Percentiles rank a stretch among this genome's conserved stretches.
phyloP scores from a whole-genome alignment of 2,797 vertebrate species.

The Arnoldichthys spilopterus region DNA sequence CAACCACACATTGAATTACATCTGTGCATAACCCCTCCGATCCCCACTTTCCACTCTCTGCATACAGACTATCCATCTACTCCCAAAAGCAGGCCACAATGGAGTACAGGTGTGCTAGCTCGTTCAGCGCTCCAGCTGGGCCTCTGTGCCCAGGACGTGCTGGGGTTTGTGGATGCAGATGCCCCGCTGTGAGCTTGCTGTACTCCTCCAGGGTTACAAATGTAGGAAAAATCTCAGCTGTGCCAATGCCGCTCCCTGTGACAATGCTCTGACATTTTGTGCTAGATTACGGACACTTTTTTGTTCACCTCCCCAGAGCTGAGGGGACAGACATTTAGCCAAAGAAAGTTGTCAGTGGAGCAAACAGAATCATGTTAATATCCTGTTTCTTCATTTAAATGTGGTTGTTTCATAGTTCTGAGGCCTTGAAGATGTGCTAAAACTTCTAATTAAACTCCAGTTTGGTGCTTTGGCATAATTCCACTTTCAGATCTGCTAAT shows the following conservation, averaged over 20 bases:
- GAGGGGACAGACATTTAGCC: constrained; percentile 6
- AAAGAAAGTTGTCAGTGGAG: not conserved
- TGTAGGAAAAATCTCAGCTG: constrained; percentile 25
- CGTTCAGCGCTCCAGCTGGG: not conserved
- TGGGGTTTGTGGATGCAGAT: not conserved
- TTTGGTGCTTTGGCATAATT: not conserved
- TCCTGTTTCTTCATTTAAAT: not conserved
- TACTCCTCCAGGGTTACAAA: constrained; percentile 12
- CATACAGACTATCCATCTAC: not conserved
- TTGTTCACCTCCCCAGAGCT: not conserved
- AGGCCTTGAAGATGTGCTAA: constrained; percentile 7
- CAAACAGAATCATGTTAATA: not conserved
- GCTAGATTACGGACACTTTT: constrained; percentile 31
- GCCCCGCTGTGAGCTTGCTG: not conserved
- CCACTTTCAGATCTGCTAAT: constrained; percentile 15
- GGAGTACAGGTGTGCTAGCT: constrained; percentile 1
- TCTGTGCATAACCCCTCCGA: not conserved
- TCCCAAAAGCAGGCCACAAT: not conserved
- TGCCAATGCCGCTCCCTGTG: not conserved
- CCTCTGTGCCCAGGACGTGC: not conserved
- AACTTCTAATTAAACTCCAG: constrained; percentile 18
- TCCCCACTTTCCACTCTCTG: not conserved
- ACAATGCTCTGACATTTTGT: constrained; percentile 21
- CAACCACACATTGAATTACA: not conserved
- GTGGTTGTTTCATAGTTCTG: not conserved